Base-by-base conservation (phyloP, 2,797 vertebrate genomes). In the Hybognathus amarus region DNA sequence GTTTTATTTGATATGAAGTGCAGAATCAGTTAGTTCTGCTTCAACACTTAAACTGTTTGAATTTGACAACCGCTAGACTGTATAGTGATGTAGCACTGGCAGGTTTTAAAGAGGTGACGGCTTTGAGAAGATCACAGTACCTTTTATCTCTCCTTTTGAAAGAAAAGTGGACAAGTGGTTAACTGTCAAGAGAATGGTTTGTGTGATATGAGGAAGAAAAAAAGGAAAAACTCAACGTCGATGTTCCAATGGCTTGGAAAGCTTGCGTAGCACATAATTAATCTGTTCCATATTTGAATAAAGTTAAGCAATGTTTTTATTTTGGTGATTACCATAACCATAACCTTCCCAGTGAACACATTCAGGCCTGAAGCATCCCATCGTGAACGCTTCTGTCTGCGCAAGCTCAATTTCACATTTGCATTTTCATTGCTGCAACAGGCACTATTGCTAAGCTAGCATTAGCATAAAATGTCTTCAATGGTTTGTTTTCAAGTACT, bases 151-250 rank as follows among this genome's bases (percentile, higher is more conserved):
- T 54, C 61, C 12, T 74, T 45, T 54, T 75, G 70, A 75, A 75
- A 75, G 80, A 64, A 82, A 61, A 81, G 40, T 63, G 38, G 68
- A 73, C 54, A 54, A 75, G 70, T 75, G 33, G 70, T 82, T 82
- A 82, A 75, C 80, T 82, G 80, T 82, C 61, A 82, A 75, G 33
- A 52, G 56, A 30, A 81, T 81, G 56, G 70, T 52, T 75, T 67
- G 45, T 75, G 33, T 75, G 71, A 82, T 82, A 2, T 66, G 33
- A 67, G 4, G 20, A 36, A 61, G 67, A 18, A n/a, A 73, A 71
- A 20, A 54, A 20, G 4, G 20, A 33, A 69, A 30, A 56, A 63
- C 20, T 63, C 40, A 63, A 73, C 73, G 68, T 40, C 8, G 40
- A 73, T 50, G 42, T 81, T 56, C 30, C 30, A 24, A 18, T 2